Base-by-base conservation (phyloP, 2,888 invertebrate species). In the Tenthredo amoena region DNA sequence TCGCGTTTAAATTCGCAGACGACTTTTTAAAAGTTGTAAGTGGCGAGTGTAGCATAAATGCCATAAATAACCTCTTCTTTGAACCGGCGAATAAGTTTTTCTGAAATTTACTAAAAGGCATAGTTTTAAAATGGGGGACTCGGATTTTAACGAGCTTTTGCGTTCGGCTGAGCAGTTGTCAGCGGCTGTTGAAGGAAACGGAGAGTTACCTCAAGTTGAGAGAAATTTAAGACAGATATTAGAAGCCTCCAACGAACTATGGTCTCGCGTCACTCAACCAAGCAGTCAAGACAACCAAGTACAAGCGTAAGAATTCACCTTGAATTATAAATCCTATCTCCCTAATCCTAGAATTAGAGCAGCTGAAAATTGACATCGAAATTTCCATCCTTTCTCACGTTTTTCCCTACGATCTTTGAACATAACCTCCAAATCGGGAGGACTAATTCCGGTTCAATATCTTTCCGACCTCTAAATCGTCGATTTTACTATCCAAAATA, bases 161-260 rank as follows among this genome's bases (percentile, higher is more conserved):
- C 97, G 98, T 92, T 97, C 98, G 94, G 99, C 99, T 12, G 98
- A 99, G 92, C 98, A 98, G 92, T 95, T 99, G 86, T 97, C 98
- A 0, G 97, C 97, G 87, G 98, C 98, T 92, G 97, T 98, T 21
- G 97, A 97, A 94, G 97, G 96, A 87, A 97, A 97, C 90, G 97
- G 97, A 88, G 98, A 98, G 90, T 92, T 97, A 85, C 97, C 97
- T 10, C 96, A 96, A 92, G 98, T 99, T 3, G 98, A 99, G 91
- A 95, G 99, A 87, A 98, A 98, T 87, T 94, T 99, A 84, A 96
- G 97, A 18, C 99, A 99, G 94, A 97, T 99, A 72, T 94, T 98
- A 76, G 98, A 99, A 92, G 98, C 98, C 12, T 98, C 98, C 0
- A 97, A 98, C 90, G 97, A 98, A 92, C 94, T 99, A 55, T 98